These are phyloP conservation scores for Oreortyx pictus DNA, from an alignment of 2,797 vertebrate species.

Conservation along the genomic window DNA sequence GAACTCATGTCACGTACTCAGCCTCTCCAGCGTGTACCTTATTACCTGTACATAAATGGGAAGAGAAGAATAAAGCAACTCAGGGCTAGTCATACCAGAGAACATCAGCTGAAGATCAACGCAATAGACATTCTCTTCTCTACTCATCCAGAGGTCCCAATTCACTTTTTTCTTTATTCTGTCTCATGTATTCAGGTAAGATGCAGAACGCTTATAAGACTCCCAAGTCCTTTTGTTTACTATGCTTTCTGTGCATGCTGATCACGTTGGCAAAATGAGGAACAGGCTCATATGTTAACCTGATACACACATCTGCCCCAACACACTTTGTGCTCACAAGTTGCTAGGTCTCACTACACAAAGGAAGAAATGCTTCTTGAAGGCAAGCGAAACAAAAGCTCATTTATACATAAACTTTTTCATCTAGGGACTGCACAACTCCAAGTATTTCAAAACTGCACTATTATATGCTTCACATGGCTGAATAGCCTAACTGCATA, in stretches of 20 bases:
- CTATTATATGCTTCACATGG: neutral
- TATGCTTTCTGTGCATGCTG: neutral
- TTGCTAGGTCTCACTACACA: neutral
- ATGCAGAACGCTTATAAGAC: neutral
- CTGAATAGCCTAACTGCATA: neutral
- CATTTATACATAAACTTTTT: neutral
- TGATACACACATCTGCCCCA: neutral
- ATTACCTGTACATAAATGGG: neutral
- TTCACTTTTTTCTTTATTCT: neutral
- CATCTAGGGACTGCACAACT: neutral
- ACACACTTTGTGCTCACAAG: neutral
- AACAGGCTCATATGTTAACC: neutral
- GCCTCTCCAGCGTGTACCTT: neutral
- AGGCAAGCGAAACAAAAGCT: neutral
- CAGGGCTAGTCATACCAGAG: neutral
- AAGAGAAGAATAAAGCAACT: neutral
- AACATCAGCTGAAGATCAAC: neutral
- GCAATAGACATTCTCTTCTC: neutral
- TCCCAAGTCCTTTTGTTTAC: neutral
- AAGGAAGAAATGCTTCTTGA: neutral
- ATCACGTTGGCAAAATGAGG: neutral
- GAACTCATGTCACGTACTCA: accelerated
- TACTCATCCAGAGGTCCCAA: neutral
- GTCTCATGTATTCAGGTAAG: neutral
- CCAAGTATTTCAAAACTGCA: neutral